Base-by-base conservation (phyloP, 1,140 invertebrate species). In the Aphelinus certus region DNA sequence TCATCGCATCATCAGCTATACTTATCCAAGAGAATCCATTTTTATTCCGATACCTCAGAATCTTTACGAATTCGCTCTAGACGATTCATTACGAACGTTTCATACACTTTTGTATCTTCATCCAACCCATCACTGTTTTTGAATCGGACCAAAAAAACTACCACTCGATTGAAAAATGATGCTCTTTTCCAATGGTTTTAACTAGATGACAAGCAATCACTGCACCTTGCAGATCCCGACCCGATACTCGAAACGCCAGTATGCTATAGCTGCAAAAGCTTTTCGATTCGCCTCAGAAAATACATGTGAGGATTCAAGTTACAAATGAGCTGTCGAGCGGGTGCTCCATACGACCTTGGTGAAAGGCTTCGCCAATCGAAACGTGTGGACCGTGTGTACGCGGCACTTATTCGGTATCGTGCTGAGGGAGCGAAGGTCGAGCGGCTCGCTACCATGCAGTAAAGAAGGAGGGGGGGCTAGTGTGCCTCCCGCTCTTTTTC, bases 51-150 rank as follows among this genome's bases (percentile, higher is more conserved):
- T 0, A n/a, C 42, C 26, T 71, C 7, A 0, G 81, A 79, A 1
- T 61, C 3, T 2, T 79, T 73, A 1, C 82, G 77, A 5, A 89
- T 88, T 76, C 86, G 81, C 2, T 78, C 76, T 2, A 89, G 71
- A 7, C 87, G 66, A 75, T 88, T 84, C 0, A 83, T 80, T 0
- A 87, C 83, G 76, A 85, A 89, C 0, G 78, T 73, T 77, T 88
- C 85, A 73, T 47, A 2, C 2, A 10, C 7, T 46, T 10, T 9
- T 1, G 46, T 10, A 10, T 68, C 66, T 3, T 46, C 2, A 68
- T 68, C 56, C 55, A 58, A 2, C 7, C 1, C 1, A 68, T 3
- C 1, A 48, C 46, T 2, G 10, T 68, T 10, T 3, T 48, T 3
- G 55, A 68, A n/a, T 68, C 66, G 1, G 49, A n/a, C 55, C 45